phyloP scores from a whole-genome alignment of 2,888 invertebrate genomes.

The Limenitis camilla region DNA sequence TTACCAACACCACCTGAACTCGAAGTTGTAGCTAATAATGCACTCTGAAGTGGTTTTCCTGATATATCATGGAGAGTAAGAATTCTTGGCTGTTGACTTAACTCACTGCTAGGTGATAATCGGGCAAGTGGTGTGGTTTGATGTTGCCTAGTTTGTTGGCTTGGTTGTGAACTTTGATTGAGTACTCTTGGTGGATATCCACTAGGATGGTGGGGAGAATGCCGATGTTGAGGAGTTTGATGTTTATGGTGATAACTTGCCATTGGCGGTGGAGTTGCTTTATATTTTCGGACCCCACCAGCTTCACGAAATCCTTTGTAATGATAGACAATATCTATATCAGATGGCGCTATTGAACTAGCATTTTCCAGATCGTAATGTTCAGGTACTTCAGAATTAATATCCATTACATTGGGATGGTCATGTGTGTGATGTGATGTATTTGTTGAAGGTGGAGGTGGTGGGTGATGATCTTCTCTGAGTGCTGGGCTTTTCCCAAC shows the following conservation, averaged over 20 bases:
- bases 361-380: slow-evolving; percentile 98
- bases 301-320: slow-evolving; percentile 95
- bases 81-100: slow-evolving; percentile 94
- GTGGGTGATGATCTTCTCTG: slow-evolving; percentile 85
- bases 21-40: slow-evolving; percentile 90
- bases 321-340: slow-evolving; percentile 96
- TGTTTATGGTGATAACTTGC: slow-evolving; percentile 86
- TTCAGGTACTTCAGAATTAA: slow-evolving; percentile 88
- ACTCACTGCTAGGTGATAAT: slow-evolving; percentile 92
- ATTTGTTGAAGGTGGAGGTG: slow-evolving; percentile 83
- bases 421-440: slow-evolving; percentile 82
- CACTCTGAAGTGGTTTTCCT: slow-evolving; percentile 92
- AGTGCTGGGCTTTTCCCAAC: slow-evolving; percentile 88
- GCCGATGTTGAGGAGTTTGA: slow-evolving; percentile 81
- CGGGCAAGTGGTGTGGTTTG: slow-evolving; percentile 94
- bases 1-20: slow-evolving; percentile 91
- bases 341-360: slow-evolving; percentile 97
- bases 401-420: slow-evolving; percentile 82
- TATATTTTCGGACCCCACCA: slow-evolving; percentile 88
- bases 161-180: slow-evolving; percentile 80
- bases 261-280: slow-evolving; percentile 88
- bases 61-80: slow-evolving; percentile 95
- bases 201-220: slow-evolving; percentile 84
- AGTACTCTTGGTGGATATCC: slow-evolving; percentile 84
- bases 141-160: slow-evolving; percentile 81